Evolutionary conservation across 2,113 vertebrate species (phyloP), one percentile per base, ranked within the genome.

Genomic region (Scomber colias): DNA sequence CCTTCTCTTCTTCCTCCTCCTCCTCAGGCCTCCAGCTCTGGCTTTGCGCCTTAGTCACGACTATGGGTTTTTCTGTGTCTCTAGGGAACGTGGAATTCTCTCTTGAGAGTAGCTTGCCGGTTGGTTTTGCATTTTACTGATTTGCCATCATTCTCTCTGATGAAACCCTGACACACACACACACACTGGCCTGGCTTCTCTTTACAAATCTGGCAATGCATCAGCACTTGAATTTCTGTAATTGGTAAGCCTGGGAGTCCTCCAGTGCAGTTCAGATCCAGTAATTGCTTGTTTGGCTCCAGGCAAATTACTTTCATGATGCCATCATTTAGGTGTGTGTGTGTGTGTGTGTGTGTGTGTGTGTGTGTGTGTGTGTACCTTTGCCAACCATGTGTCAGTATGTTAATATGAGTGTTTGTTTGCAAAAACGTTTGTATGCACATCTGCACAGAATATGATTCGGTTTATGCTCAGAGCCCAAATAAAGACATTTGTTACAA

Each of bases 251-350:
- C 54, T 60, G 56, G 24, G 69, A 71, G 69, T 19, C 24, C 11
- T 71, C 44, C 69, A 71, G 46, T 59, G 56, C 9, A 54, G 44
- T n/a, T 24, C 56, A 30, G 24, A 49, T 49, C 24, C 21, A 45
- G 67, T 70, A 70, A 70, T 70, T 71, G 69, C 56, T 44, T 49
- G 69, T 60, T 71, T 71, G 55, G 69, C 56, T 31, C 21, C 17
- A 49, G 2, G 44, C 55, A 60, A 60, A 71, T 71, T 45, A 49
- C 54, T 50, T 30, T 59, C 35, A 71, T 71, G 54, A 49, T 50
- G 55, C 24, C 16, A 60, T 71, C 16, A 30, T 71, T 71, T 49
- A 46, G 14, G 57, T 62, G 31, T 27, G 24, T 27, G 24, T 27
- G 31, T 53, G 24, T 27, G 24, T 27, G 2, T 27, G 24, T 27